Evolutionary conservation across 2,113 vertebrate species (phyloP).

Genomic region (Ochotona curzoniae): DNA sequence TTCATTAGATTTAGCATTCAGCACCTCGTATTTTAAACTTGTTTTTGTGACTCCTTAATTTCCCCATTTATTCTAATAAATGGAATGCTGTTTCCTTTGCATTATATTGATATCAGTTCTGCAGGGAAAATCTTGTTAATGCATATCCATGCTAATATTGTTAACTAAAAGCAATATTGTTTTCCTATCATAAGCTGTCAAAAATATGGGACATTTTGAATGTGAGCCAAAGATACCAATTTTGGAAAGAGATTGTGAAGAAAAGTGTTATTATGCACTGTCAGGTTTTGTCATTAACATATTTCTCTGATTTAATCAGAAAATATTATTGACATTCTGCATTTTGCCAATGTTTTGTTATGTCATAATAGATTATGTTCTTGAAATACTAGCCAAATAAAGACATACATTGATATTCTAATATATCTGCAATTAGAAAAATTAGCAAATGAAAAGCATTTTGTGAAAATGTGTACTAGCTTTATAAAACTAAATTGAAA

Average conservation of each 20-base stretch:
- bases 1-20: constrained; percentile 33
- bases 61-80: neutral
- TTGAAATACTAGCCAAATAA: constrained; percentile 39
- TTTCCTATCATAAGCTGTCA: constrained; percentile 20
- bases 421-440: constrained; percentile 6
- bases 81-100: neutral
- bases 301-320: neutral
- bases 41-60: constrained; percentile 31
- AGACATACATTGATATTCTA: neutral
- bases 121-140: constrained; percentile 12
- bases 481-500: constrained; percentile 6
- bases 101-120: neutral
- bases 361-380: neutral
- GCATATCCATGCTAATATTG: constrained; percentile 6
- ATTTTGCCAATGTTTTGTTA: constrained; percentile 23
- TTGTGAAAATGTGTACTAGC: neutral
- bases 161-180: constrained; percentile 22
- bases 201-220: neutral
- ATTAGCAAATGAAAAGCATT: constrained; percentile 31
- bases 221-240: constrained; percentile 44
- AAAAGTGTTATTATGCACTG: neutral
- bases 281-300: constrained; percentile 6
- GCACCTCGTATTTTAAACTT: neutral
- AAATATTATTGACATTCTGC: neutral
- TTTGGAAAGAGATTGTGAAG: constrained; percentile 10